Conservation (phyloP, 2,888 invertebrate species). For the Meta bourneti region DNA sequence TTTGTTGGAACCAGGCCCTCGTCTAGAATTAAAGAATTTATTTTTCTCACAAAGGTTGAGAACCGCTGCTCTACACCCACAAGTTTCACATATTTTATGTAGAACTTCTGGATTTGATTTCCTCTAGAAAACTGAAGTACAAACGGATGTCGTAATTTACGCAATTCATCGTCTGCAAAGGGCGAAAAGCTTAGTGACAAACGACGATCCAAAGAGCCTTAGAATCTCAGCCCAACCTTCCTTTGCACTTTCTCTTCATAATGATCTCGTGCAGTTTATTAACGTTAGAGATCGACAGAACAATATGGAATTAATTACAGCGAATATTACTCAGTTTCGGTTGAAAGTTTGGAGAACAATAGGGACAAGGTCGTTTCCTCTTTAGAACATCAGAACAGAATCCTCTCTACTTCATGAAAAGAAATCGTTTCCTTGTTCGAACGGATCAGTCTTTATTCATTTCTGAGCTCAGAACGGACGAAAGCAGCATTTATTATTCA, state of each 20-base stretch:
- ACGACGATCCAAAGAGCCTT: neutral
- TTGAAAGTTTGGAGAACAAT: conserved; percentile 11
- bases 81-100: no score
- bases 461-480: neutral
- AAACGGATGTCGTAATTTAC: neutral
- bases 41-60: no score
- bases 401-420: neutral
- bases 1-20: no score
- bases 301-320: conserved; percentile 22
- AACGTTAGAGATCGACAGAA: neutral
- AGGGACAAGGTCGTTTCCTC: conserved; percentile 26
- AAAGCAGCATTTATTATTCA: neutral
- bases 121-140: no score
- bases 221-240: neutral
- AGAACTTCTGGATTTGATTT: no score
- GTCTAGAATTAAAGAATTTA: no score
- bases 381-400: neutral
- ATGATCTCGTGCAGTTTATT: neutral
- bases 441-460: neutral
- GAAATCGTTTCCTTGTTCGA: conserved; percentile 1
- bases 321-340: neutral
- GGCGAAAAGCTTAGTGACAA: neutral
- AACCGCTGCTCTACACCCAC: no score
- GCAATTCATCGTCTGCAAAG: neutral
- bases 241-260: neutral